Conservation (phyloP, 2,888 invertebrate genomes). For the Zelleria hepariella region DNA sequence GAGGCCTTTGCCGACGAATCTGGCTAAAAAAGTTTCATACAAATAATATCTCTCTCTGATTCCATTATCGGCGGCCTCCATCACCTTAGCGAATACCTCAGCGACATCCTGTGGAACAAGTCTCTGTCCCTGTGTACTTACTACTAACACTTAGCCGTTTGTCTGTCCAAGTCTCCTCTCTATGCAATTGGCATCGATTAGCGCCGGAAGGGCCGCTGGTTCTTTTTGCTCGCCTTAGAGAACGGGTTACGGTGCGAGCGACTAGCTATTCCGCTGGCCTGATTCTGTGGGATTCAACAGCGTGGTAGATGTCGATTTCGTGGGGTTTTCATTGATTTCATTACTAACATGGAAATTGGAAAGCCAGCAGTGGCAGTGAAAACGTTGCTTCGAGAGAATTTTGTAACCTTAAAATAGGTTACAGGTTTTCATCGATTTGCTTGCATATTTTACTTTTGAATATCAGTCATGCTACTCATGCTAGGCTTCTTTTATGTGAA, state of each 20-base stretch:
- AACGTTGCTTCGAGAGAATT: too few relatives aligned
- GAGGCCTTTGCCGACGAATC: too few relatives aligned
- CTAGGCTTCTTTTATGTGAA: too few relatives aligned
- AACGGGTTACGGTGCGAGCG: background rate
- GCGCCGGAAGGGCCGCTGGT: slow-evolving; percentile 56
- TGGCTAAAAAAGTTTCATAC: too few relatives aligned
- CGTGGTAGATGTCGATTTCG: background rate
- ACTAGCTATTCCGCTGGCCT: background rate
- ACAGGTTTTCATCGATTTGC: too few relatives aligned
- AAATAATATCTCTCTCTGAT: background rate
- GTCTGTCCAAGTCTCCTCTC: background rate
- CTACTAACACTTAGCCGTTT: background rate
- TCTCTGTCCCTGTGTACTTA: background rate
- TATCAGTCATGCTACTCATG: too few relatives aligned
- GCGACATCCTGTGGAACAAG: background rate
- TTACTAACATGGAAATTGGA: too few relatives aligned
- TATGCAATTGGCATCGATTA: slow-evolving; percentile 64
- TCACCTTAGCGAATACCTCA: background rate
- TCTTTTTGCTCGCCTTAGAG: slow-evolving; percentile 13
- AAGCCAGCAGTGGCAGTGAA: too few relatives aligned
- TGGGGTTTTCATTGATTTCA: background rate
- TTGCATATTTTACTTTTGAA: too few relatives aligned
- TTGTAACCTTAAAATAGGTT: too few relatives aligned
- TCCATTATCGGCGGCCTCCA: background rate
- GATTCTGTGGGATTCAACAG: background rate